Evolutionary conservation across 1,140 invertebrate species (phyloP), one percentile per base, ranked within the genome.

Genomic region (Oryctes rhinoceros): DNA sequence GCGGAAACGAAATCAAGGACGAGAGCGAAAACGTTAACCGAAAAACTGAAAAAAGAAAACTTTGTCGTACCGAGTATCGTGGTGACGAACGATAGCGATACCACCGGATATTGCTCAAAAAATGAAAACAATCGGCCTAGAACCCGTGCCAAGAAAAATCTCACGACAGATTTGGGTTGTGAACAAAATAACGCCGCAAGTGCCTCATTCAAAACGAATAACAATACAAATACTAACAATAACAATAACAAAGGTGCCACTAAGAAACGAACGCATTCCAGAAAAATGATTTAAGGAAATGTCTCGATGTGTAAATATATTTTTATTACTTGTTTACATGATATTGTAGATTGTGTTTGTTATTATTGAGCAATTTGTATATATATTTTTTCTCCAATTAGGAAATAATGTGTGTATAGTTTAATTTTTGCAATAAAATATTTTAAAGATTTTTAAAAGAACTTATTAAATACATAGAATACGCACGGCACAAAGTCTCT

Each of bases 1-100:
- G 47, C 15, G 0, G 37, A 24, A 37, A 9, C 18, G 39, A 35
- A 20, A 24, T 67, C 78, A 13, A 20, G 37, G 37, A 59, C 75
- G 18, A 77, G 76, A 24, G 78, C 80, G 18, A 65, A 67, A 67
- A 67, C 71, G 35, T 71, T 80, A 53, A 80, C 79, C 18, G 49
- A 80, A 18, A 80, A 76, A 62, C 15, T 80, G 0, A 80, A 80
- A 48, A 44, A 76, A 76, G 44, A 15, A 76, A 62, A 18, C 24
- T 10, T n/a, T 13, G 15, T 11, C 18, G 77, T 78, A n/a, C 75
- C 75, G 4, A 48, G 35, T 47, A n/a, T 76, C 4, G 37, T 76
- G 4, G 75, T 76, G 6, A 47, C 75, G 18, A 15, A 47, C 9
- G 75, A 76, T 24, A 71, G 65, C 35, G 65, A 24, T 3, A 13